Conservation (phyloP, 2,888 invertebrate species). For the Anoncus sp. region DNA sequence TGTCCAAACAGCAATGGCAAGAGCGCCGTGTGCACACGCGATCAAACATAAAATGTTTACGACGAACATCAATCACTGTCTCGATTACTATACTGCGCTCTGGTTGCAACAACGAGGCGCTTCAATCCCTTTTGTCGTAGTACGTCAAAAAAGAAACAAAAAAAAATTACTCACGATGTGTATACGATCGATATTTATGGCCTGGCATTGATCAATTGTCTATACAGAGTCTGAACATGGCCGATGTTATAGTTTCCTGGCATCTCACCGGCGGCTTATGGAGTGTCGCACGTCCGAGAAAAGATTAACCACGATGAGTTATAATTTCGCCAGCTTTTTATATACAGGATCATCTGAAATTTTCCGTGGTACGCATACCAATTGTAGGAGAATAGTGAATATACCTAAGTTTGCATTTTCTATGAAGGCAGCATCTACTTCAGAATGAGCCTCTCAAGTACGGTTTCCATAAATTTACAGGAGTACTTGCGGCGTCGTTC, state of each 20-base stretch:
- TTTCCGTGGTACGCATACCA: too few species aligned
- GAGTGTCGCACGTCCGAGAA: background rate
- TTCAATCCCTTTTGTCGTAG: constrained; percentile 47
- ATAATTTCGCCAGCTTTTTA: constrained; percentile 2
- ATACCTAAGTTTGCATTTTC: background rate
- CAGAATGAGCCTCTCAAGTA: background rate
- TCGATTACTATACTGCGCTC: constrained; percentile 49
- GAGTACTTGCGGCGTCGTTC: constrained; percentile 7
- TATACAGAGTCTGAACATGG: background rate
- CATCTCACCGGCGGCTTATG: background rate
- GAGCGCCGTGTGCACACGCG: constrained; percentile 22
- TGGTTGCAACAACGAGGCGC: constrained; percentile 44
- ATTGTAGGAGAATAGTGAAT: background rate
- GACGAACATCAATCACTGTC: constrained; percentile 53
- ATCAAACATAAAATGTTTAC: constrained; percentile 61
- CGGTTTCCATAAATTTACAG: background rate
- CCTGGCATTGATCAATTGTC: constrained; percentile 48
- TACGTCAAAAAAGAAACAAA: constrained; percentile 30
- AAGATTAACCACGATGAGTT: constrained; percentile 3
- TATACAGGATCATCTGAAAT: background rate
- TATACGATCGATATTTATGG: constrained; percentile 48
- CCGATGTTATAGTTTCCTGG: constrained; percentile 21
- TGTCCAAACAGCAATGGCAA: background rate
- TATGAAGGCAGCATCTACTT: background rate
- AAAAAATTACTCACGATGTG: constrained; percentile 19